Base-by-base conservation (phyloP, 2,888 invertebrate genomes). In the Sarcophaga caerulescens region DNA sequence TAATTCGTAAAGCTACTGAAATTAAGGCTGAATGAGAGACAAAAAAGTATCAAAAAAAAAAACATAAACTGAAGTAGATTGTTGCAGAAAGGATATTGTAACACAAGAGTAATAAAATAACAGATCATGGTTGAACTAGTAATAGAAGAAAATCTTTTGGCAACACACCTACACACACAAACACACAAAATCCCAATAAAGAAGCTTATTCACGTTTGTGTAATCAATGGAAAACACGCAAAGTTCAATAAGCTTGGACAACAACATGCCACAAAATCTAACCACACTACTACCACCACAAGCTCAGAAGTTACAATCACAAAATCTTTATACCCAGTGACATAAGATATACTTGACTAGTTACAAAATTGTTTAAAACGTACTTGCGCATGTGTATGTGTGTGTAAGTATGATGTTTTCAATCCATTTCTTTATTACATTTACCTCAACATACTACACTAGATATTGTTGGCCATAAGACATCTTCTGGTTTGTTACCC, bases 201-300 rank as follows among this genome's bases (percentile, higher is more conserved):
- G 89, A 87, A 89, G 91, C 90, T 89, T 89, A 91, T 90, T 91
- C 91, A 91, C 90, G 90, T 91, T 90, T 91, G 89, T 90, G 91
- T 90, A 91, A 90, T 90, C 91, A 91, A 90, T 90, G 90, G 88
- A 66, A 88, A 85, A 81, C 81, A 85, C 80, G 77, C 78, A 85
- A 81, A 81, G 74, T 78, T 85, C 81, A 85, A 52, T 74, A 65
- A 65, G 65, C 52, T 52, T 65, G 57, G 57, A 25, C n/a, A 63
- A 3, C 52, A 65, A 23, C 6, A 44, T 6, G 25, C n/a, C 47
- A 52, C n/a, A 60, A 60, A 60, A 11, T 60, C 10, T 11, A 17
- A 60, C 19, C 21, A 10, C 21, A 19, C n/a, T 69, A 23, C 44
- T 21, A 19, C 21, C 0, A 52, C 8, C 21, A 47, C 35, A 35